A percentile compares a stretch with the other conserved stretches of the same genome.
phyloP scores from a whole-genome alignment of 2,888 invertebrate genomes.

The Nemotelus pantherinus region DNA sequence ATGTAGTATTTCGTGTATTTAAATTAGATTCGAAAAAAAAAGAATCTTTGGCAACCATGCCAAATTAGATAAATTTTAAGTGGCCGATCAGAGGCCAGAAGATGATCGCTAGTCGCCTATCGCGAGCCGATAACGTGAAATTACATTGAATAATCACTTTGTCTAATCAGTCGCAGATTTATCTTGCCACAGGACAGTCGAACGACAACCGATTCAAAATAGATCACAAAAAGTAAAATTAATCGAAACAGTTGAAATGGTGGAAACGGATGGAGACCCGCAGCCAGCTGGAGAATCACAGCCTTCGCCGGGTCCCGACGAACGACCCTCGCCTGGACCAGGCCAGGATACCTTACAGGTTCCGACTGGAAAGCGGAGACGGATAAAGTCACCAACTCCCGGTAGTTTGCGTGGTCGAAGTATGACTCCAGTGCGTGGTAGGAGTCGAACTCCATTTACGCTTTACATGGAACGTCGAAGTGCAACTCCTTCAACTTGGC shows the following conservation, averaged over 20 bases:
- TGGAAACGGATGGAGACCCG: slow-evolving; percentile 62
- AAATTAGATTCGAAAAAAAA: slow-evolving; percentile 46
- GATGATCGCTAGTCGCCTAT: slow-evolving; percentile 31
- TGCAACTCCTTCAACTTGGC: slow-evolving; percentile 64
- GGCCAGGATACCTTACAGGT: slow-evolving; percentile 61
- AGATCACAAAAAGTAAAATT: slow-evolving; percentile 17
- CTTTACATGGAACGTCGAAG: slow-evolving; percentile 63
- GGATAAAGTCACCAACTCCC: slow-evolving; percentile 64
- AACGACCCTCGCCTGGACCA: slow-evolving; percentile 56
- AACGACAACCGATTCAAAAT: slow-evolving; percentile 56
- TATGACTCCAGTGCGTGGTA: slow-evolving; percentile 63
- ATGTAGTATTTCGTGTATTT: slow-evolving; percentile 34
- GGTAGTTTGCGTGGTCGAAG: slow-evolving; percentile 63
- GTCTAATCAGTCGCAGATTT: slow-evolving; percentile 63
- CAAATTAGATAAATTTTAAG: slow-evolving; percentile 53
- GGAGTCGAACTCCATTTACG: slow-evolving; percentile 63
- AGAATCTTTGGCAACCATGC: slow-evolving; percentile 52
- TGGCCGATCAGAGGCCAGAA: slow-evolving; percentile 40
- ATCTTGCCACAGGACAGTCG: slow-evolving; percentile 64
- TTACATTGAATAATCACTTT: slow-evolving; percentile 34
- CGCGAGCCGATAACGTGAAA: slow-evolving; percentile 8
- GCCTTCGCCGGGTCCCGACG: slow-evolving; percentile 53
- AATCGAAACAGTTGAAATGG: slow-evolving; percentile 56
- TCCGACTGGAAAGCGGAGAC: slow-evolving; percentile 61
- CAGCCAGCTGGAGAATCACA: slow-evolving; percentile 60